phyloP scores from a whole-genome alignment of 2,888 invertebrate species.

The Zeuzera pyrina region DNA sequence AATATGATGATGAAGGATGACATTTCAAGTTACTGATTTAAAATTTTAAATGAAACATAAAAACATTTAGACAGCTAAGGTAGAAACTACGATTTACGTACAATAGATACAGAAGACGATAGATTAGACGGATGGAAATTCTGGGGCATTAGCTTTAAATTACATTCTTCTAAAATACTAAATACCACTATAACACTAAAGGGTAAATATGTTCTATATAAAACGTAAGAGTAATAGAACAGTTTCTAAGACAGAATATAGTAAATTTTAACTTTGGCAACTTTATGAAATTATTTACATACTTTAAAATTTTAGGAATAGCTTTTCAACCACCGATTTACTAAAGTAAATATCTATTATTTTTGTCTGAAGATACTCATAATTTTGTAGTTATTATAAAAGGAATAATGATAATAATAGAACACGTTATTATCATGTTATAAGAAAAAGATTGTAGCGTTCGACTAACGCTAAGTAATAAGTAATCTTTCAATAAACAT shows the following conservation, averaged over 20 bases:
- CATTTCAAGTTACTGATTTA: constrained; percentile 19
- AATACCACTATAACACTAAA: constrained; percentile 24
- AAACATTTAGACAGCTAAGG: constrained; percentile 48
- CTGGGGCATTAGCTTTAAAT: constrained; percentile 70
- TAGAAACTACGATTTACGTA: constrained; percentile 55
- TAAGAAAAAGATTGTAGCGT: no score
- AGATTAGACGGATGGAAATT: constrained; percentile 73
- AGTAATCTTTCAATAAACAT: no score
- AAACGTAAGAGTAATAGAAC: no score
- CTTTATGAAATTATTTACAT: no score
- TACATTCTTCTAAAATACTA: constrained; percentile 40
- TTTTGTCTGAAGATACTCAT: constrained; percentile 17
- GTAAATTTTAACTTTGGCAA: no score
- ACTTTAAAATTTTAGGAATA: no score
- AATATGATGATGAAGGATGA: no score
- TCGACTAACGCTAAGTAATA: no score
- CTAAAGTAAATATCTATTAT: constrained; percentile 5
- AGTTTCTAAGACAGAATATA: no score
- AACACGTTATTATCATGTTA: no score
- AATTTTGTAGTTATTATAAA: constrained; percentile 1
- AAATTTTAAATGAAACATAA: constrained; percentile 26
- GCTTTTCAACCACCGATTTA: constrained; percentile 4
- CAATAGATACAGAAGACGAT: constrained; percentile 66
- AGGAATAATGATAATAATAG: constrained; percentile 1
- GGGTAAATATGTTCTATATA: constrained; percentile 23